Base-by-base conservation (phyloP, 2,113 vertebrate species). In the Smithornis capensis region DNA sequence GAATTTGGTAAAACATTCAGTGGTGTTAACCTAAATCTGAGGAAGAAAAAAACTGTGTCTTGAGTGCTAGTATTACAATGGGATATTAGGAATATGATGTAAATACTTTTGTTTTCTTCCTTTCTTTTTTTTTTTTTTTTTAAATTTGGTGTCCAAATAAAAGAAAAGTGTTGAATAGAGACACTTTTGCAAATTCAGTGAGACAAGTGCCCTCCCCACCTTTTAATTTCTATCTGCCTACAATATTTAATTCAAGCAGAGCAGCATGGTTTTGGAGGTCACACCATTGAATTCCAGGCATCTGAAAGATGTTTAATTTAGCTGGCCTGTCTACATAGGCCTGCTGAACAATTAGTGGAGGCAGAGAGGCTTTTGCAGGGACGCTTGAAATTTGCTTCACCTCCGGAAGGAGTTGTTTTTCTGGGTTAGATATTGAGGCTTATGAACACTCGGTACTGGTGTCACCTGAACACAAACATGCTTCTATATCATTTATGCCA, bases 201-300 rank as follows among this genome's bases (percentile, higher is more conserved):
- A 59, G 38, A n/a, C 10, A 69, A 0, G 5, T 2, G 2, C 3
- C 11, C 7, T 4, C 5, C 10, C 22, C 2, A 15, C 3, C 10
- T 3, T 8, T 44, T 50, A 47, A 33, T 29, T 49, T 1, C 21
- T 52, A n/a, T 70, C 27, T 65, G 6, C 33, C n/a, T 77, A 42
- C 68, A 49, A 24, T 62, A 31, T 83, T 86, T 85, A 52, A 80
- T 76, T 92, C 52, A 64, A 83, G 35, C 22, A 70, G 21, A 49
- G 11, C 50, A 19, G 42, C 29, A 50, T 0, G 0, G 17, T 68
- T 73, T 64, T 73, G 77, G 83, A 89, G 62, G 63, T 83, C 71
- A 86, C 15, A 42, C 10, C n/a, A 64, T 0, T 81, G 73, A 29
- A 74, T 45, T 91, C 81, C 60, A 93, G 71, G 44, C 40, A 83